Conservation (phyloP, 1,140 invertebrate genomes). For the Caenorhabditis latens region DNA sequence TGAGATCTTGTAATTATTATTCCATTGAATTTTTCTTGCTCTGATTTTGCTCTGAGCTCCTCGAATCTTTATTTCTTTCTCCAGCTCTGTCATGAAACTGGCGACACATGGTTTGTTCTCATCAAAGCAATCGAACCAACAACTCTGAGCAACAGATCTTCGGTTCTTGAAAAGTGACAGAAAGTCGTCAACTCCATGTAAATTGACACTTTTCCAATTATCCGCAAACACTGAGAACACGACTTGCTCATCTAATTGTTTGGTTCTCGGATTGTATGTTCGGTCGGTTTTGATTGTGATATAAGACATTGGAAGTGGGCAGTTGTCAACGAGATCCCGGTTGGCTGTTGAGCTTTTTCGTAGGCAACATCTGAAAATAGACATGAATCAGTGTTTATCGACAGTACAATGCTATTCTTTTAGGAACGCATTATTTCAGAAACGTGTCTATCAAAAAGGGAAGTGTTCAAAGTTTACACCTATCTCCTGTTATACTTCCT, state of each 20-base stretch:
- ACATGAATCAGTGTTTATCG: not conserved
- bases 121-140: constrained; percentile 38
- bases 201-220: constrained; percentile 18
- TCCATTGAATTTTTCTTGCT: constrained; percentile 37
- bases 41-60: not conserved
- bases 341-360: not conserved
- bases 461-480: too few relatives aligned
- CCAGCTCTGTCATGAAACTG: not conserved
- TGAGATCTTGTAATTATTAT: not conserved
- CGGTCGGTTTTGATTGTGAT: constrained; percentile 30
- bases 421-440: too few relatives aligned
- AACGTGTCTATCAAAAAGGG: too few relatives aligned
- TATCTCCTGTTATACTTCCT: too few relatives aligned
- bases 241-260: constrained; percentile 35
- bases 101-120: constrained; percentile 16
- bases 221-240: constrained; percentile 17
- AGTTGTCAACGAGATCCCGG: not conserved
- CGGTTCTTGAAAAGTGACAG: not conserved
- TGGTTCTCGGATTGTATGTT: constrained; percentile 15
- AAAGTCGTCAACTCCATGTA: constrained; percentile 21
- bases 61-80: not conserved
- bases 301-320: constrained; percentile 2
- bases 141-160: constrained; percentile 16
- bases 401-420: too few relatives aligned
- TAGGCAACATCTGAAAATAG: not conserved